Evolutionary conservation across 2,113 vertebrate genomes (phyloP).

Genomic region (Ursus arctos): DNA sequence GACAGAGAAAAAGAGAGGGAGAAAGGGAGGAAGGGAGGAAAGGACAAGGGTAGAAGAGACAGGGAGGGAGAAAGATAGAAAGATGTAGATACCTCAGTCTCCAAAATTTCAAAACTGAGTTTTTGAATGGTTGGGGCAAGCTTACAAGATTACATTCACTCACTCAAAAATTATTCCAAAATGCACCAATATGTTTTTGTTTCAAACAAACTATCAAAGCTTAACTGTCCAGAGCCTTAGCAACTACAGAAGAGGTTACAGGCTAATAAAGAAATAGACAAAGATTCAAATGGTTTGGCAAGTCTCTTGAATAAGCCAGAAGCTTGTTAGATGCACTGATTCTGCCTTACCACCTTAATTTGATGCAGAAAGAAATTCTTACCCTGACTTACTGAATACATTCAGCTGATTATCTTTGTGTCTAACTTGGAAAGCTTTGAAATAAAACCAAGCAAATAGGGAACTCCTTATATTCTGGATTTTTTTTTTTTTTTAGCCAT

Average conservation of each 20-base stretch:
- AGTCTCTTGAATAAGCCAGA: conserved; percentile 45
- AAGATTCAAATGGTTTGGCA: conserved; percentile 44
- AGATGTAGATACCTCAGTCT: background rate
- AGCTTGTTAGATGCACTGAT: background rate
- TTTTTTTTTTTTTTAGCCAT: background rate
- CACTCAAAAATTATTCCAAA: conserved; percentile 49
- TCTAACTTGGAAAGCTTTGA: conserved; percentile 24
- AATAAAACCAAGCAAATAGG: conserved; percentile 25
- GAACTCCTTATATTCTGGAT: conserved; percentile 22
- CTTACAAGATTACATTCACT: background rate
- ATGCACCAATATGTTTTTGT: conserved; percentile 33
- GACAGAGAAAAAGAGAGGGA: background rate
- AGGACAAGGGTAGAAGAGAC: background rate
- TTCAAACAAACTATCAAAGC: conserved; percentile 47
- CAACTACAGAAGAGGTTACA: conserved; percentile 38
- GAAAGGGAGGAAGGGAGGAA: background rate
- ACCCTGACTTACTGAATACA: conserved; percentile 40
- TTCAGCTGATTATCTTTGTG: conserved; percentile 43
- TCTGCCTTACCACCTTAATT: conserved; percentile 5
- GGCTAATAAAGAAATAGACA: conserved; percentile 29
- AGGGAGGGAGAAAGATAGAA: background rate
- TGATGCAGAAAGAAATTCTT: conserved; percentile 32
- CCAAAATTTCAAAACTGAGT: conserved; percentile 22
- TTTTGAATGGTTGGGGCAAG: background rate
- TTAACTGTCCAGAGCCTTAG: conserved; percentile 31